These are phyloP conservation scores for Uropetala carovei DNA, from an alignment of 2,888 invertebrate species.

Conservation along the genomic window DNA sequence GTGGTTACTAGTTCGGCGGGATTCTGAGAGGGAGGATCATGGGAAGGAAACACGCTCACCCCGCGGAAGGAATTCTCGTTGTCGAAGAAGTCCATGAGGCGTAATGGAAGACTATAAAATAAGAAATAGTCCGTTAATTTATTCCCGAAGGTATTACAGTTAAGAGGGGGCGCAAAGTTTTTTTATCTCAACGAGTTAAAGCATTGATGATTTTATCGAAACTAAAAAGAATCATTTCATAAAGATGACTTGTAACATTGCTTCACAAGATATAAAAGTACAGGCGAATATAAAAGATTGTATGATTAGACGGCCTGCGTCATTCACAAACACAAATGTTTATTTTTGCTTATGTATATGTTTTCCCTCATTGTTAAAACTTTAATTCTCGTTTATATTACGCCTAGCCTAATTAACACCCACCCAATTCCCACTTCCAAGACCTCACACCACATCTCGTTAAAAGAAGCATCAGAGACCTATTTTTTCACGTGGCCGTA, in stretches of 20 bases:
- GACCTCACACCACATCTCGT: slow-evolving; percentile 20
- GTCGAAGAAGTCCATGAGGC: not conserved
- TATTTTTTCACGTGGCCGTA: not conserved
- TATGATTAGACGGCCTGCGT: not conserved
- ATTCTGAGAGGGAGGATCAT: slow-evolving; percentile 18
- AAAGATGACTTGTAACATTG: too few relatives aligned
- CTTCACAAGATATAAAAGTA: too few relatives aligned
- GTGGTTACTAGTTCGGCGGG: not conserved
- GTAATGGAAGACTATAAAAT: too few relatives aligned
- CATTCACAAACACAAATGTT: not conserved
- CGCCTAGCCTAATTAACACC: not conserved
- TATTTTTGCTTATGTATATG: not conserved
- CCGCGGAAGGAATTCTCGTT: not conserved
- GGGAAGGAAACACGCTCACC: not conserved
- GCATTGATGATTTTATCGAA: too few relatives aligned
- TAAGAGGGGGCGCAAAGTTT: too few relatives aligned
- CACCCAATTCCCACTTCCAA: not conserved
- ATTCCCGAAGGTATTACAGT: too few relatives aligned
- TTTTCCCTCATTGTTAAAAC: not conserved
- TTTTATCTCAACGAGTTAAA: too few relatives aligned
- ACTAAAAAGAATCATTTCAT: too few relatives aligned
- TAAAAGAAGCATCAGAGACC: slow-evolving; percentile 28
- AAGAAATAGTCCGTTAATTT: too few relatives aligned
- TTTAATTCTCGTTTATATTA: not conserved
- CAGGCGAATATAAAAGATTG: too few relatives aligned